phyloP scores from a whole-genome alignment of 2,888 invertebrate genomes.

The Sturmia bella region DNA sequence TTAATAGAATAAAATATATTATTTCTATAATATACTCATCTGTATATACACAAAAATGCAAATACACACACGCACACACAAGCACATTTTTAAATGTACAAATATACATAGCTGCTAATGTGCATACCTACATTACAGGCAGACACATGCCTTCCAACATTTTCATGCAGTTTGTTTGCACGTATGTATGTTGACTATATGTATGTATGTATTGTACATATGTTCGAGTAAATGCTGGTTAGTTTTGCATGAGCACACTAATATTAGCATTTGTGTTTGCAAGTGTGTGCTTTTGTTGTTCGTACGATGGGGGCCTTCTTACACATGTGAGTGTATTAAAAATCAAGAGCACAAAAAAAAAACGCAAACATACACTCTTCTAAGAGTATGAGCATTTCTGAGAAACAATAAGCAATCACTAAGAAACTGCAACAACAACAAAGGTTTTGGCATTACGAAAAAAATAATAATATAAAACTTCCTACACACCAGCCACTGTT shows the following conservation, averaged over 20 bases:
- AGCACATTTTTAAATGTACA: neutral
- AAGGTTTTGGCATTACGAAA: constrained; percentile 15
- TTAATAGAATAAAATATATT: constrained; percentile 70
- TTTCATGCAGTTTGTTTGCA: neutral
- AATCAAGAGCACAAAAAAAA: constrained; percentile 48
- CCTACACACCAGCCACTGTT: constrained; percentile 13
- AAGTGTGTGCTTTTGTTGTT: neutral
- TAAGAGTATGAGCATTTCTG: constrained; percentile 62
- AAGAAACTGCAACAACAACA: constrained; percentile 51
- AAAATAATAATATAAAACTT: constrained; percentile 28
- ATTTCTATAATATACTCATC: constrained; percentile 66
- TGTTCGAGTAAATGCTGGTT: constrained; percentile 22
- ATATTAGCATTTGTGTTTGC: neutral
- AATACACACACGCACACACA: neutral
- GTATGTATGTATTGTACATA: constrained; percentile 22
- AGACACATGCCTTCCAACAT: neutral
- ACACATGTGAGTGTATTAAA: constrained; percentile 32
- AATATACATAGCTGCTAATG: no score
- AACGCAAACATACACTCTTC: neutral
- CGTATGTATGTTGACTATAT: no score
- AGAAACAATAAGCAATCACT: constrained; percentile 62
- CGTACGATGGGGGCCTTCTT: constrained; percentile 1
- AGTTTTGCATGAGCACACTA: constrained; percentile 25
- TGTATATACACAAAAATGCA: neutral
- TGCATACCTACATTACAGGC: neutral